A percentile compares a stretch with the other conserved stretches of the same genome.
Conservation (phyloP, 2,888 invertebrate species). For the Dendrolimus pini region DNA sequence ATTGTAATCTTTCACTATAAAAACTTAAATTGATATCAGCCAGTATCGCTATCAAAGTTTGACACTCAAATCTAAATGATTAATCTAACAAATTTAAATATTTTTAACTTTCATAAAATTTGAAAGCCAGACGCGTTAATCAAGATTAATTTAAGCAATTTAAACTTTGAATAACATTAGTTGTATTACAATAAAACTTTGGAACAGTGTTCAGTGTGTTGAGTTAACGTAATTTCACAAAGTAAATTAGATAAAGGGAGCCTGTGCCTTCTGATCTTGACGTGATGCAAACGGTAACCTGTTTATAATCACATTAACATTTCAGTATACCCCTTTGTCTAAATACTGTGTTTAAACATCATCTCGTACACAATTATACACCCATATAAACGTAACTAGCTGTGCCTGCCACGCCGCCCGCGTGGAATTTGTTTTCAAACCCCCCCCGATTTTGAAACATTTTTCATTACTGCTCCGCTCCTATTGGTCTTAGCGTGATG, state of each 20-base stretch:
- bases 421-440: no score
- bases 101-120: neutral
- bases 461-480: no score
- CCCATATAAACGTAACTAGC: no score
- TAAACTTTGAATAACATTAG: neutral
- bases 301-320: constrained; percentile 27
- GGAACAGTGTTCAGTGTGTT: constrained; percentile 1
- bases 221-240: constrained; percentile 6
- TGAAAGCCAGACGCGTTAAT: neutral
- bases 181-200: neutral
- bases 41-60: no score
- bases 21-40: no score
- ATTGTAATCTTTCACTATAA: no score
- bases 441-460: no score
- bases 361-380: no score
- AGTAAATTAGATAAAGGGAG: constrained; percentile 9
- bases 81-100: no score
- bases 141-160: neutral
- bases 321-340: constrained; percentile 27
- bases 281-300: constrained; percentile 12
- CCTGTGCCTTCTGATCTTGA: constrained; percentile 4
- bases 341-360: constrained; percentile 3
- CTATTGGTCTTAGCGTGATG: no score
- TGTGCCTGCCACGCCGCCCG: no score
- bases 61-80: no score